Conservation (phyloP, 2,888 invertebrate species). For the Leucophenga montana region DNA sequence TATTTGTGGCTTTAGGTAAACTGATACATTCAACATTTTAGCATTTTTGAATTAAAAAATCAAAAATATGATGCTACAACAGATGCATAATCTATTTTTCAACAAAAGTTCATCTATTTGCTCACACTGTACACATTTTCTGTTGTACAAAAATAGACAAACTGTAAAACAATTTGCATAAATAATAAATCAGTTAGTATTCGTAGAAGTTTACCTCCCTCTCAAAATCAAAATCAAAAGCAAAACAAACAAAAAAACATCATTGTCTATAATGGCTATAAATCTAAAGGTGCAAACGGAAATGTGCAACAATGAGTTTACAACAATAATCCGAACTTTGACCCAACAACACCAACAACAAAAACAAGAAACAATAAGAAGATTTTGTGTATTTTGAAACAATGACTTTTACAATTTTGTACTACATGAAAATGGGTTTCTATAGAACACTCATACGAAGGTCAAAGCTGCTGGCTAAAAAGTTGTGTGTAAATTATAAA, state of each 20-base stretch:
- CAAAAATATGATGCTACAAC: too few relatives aligned
- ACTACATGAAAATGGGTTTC: not conserved
- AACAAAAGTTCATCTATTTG: too few relatives aligned
- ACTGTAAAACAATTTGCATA: not conserved
- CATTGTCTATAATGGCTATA: too few relatives aligned
- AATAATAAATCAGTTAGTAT: not conserved
- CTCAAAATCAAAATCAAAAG: too few relatives aligned
- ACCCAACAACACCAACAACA: constrained; percentile 31
- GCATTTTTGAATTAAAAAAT: too few relatives aligned
- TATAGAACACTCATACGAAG: not conserved
- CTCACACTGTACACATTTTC: too few relatives aligned
- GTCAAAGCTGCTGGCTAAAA: not conserved
- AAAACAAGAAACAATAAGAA: constrained; percentile 49
- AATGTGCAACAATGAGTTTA: constrained; percentile 25
- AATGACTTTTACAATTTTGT: constrained; percentile 19
- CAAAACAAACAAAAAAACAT: too few relatives aligned
- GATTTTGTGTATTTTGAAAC: constrained; percentile 63
- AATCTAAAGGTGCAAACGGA: constrained; percentile 41
- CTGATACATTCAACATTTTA: too few relatives aligned
- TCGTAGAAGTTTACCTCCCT: too few relatives aligned
- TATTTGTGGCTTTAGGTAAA: too few relatives aligned
- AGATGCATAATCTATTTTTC: too few relatives aligned
- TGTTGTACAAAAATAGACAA: too few relatives aligned
- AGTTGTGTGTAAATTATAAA: not conserved
- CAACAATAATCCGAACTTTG: constrained; percentile 22